Evolutionary conservation across 2,113 vertebrate genomes (phyloP), one percentile per base, ranked within the genome.

Genomic region (Antechinus flavipes): DNA sequence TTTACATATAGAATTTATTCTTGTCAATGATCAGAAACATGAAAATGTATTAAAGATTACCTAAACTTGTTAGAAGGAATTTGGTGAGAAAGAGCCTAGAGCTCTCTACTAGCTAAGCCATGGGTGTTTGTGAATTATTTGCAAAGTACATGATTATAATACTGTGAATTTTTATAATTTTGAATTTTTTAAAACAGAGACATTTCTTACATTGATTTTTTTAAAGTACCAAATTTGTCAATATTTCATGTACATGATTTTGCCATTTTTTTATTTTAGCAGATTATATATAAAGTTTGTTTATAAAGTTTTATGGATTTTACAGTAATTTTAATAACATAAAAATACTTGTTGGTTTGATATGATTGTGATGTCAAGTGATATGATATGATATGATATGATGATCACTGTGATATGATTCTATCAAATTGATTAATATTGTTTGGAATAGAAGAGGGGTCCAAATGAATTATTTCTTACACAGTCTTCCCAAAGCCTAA

Each of bases 1-100:
- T 91, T 99, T 99, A 99, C 99, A 99, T 93, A 99, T 99, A 99
- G 99, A 99, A 98, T 99, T 99, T 98, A 99, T 99, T 98, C 98
- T 99, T 94, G 99, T 99, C 98, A 99, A 99, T 90, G 99, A 99
- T 98, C 99, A 99, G 98, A 99, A 98, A 98, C 98, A 99, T 0
- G 99, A 99, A 97, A 99, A 99, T 99, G 99, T 99, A 97, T 98
- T 99, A 96, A 99, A 99, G 99, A 98, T 99, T 97, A 98, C 98
- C 96, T 99, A 98, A 98, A 96, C 97, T 95, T 12, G 56, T 58
- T 26, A 25, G 24, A 58, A 58, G 56, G 24, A 58, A 8, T 26
- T 58, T 84, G 56, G 56, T 95, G 98, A 95, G 84, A 46, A 3
- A 89, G 98, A 97, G 98, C 98, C 98, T 98, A 98, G 97, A 96